Evolutionary conservation across 1,140 invertebrate species (phyloP).

Genomic region (Drosophila quadrilineata): DNA sequence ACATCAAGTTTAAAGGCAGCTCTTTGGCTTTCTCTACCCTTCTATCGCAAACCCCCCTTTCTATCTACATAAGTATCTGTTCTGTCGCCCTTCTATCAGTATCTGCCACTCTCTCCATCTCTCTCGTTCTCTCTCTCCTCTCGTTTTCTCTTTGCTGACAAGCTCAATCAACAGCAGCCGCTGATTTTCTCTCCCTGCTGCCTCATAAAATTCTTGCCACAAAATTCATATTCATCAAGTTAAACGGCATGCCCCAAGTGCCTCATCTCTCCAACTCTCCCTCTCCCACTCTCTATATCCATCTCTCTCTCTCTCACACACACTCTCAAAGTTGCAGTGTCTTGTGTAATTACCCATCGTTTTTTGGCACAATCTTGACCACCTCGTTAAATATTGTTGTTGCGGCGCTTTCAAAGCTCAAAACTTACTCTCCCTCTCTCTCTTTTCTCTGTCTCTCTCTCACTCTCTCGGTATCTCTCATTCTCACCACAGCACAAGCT

Average conservation of each 20-base stretch:
- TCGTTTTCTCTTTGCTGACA: background rate
- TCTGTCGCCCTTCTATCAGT: no score
- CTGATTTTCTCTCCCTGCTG: conserved; percentile 27
- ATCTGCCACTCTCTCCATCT: no score
- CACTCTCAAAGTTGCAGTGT: conserved; percentile 25
- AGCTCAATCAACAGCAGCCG: conserved; percentile 28
- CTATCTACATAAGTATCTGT: no score
- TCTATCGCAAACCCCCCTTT: no score
- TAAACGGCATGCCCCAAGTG: conserved; percentile 53
- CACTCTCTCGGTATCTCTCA: no score
- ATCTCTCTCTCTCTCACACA: no score
- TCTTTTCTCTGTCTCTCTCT: no score
- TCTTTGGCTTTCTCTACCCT: conserved; percentile 16
- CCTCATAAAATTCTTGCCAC: conserved; percentile 49
- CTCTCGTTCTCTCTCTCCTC: background rate
- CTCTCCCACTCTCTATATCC: no score
- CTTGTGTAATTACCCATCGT: conserved; percentile 65
- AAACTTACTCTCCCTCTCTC: no score
- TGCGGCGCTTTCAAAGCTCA: conserved; percentile 54
- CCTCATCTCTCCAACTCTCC: conserved; percentile 9
- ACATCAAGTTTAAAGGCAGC: conserved; percentile 37
- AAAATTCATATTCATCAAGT: conserved; percentile 66
- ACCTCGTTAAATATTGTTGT: conserved; percentile 68
- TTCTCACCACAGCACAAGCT: no score
- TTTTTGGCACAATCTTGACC: conserved; percentile 75